A percentile compares a stretch with the other conserved stretches of the same genome.
These are phyloP conservation scores for Mythimna lalbum DNA, from an alignment of 2,888 invertebrate species.

Conservation along the genomic window DNA sequence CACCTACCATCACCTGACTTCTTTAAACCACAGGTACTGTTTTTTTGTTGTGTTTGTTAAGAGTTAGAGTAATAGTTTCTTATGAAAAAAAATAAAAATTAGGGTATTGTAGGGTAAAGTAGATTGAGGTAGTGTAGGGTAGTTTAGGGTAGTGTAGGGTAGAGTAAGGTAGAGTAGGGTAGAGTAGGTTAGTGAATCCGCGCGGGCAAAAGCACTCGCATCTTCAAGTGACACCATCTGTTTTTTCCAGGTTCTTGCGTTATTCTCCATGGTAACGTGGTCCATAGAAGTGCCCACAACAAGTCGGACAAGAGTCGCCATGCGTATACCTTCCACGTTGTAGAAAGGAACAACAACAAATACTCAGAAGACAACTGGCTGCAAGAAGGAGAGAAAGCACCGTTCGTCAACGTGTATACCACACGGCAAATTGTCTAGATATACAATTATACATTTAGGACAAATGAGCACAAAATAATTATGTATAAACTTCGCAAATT, in stretches of 20 bases:
- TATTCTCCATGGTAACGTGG: slow-evolving; percentile 97
- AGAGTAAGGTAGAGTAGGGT: too few species aligned
- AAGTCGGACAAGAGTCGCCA: slow-evolving; percentile 95
- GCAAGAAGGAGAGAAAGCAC: slow-evolving; percentile 92
- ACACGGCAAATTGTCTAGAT: slow-evolving; percentile 81
- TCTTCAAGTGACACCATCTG: neutral
- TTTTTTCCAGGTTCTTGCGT: slow-evolving; percentile 94
- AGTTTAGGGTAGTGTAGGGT: too few species aligned
- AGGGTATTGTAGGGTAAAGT: too few species aligned
- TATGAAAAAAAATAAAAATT: too few species aligned
- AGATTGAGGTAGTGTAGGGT: too few species aligned
- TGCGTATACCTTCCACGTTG: slow-evolving; percentile 98
- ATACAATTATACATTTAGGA: slow-evolving; percentile 5
- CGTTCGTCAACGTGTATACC: slow-evolving; percentile 93
- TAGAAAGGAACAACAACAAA: slow-evolving; percentile 94
- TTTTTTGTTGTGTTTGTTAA: too few species aligned
- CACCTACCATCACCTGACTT: too few species aligned
- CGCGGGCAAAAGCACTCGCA: too few species aligned
- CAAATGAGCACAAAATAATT: slow-evolving; percentile 10
- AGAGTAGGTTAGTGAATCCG: too few species aligned
- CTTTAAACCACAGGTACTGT: too few species aligned
- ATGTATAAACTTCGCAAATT: neutral
- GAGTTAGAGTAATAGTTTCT: too few species aligned
- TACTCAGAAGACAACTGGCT: slow-evolving; percentile 97
- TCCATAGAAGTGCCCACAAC: slow-evolving; percentile 97